Evolutionary conservation across 1,140 invertebrate genomes (phyloP), one percentile per base, ranked within the genome.

Genomic region (Apis florea): DNA sequence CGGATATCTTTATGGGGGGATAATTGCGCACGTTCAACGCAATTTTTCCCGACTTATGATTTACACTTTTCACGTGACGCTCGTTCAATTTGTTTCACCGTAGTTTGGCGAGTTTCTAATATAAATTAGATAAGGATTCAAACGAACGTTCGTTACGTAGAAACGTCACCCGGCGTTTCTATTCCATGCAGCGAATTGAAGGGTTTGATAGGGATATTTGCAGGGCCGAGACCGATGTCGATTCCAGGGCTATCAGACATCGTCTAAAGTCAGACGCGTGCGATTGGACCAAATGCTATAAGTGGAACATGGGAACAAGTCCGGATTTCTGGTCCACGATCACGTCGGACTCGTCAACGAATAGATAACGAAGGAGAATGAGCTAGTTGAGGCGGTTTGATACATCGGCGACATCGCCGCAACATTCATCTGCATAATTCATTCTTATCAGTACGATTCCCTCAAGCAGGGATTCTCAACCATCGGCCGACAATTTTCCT

Each of bases 341-440:
- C 92, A 92, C 91, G 90, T 93, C 89, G 90, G 84, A 54, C 89
- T 89, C 86, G 91, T 91, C 91, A 93, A 93, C 92, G 92, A 93
- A 92, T 90, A 91, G 91, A 92, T 91, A 92, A 93, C 91, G 91
- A 92, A 92, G 90, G 88, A 91, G 90, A 93, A 92, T 92, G 91
- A 92, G 91, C 90, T 89, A 92, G 92, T 93, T 93, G 90, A 92
- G 89, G 86, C 90, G 86, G 89, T 91, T 89, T 92, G 89, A 93
- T 92, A 92, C 90, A 92, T 93, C 91, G 90, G 91, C 91, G 90
- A 92, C 91, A 92, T 92, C 92, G 89, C 91, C 90, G 89, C 90
- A 92, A 91, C 90, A 93, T 93, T 92, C 91, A 93, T 93, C 89
- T 90, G 89, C 91, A 92, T 92, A 92, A 92, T 92, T 92, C 89